These are phyloP conservation scores for Nasonia longicornis DNA, from an alignment of 1,140 invertebrate genomes.

Conservation along the genomic window DNA sequence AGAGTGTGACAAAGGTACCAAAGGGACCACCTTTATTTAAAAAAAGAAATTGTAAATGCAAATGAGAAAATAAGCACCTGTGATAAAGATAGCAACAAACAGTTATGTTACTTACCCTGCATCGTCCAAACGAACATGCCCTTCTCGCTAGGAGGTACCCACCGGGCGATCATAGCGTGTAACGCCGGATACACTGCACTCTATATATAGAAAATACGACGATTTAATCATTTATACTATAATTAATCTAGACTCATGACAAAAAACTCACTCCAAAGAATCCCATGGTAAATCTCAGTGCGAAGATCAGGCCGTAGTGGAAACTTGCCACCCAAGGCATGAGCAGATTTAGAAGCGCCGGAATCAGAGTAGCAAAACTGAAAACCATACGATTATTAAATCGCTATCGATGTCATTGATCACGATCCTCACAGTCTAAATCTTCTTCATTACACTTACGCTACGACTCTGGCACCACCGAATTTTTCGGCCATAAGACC, in stretches of 20 bases:
- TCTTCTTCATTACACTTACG: conserved; percentile 57
- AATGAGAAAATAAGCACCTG: not conserved
- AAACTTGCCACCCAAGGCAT: conserved; percentile 75
- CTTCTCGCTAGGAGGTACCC: conserved; percentile 82
- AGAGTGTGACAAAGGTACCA: conserved; percentile 82
- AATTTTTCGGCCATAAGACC: conserved; percentile 81
- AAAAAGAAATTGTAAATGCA: not conserved
- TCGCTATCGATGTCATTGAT: not conserved
- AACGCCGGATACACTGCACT: conserved; percentile 80
- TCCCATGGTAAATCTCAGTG: conserved; percentile 75
- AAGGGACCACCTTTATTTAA: conserved; percentile 77
- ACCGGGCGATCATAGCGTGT: conserved; percentile 78
- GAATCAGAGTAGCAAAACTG: conserved; percentile 73
- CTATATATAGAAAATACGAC: conserved; percentile 58
- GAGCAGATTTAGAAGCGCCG: conserved; percentile 78
- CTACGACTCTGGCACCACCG: conserved; percentile 80
- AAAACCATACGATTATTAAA: not conserved
- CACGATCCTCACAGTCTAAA: not conserved
- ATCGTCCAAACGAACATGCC: conserved; percentile 81
- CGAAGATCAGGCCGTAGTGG: conserved; percentile 74
- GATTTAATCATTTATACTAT: not conserved
- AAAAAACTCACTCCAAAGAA: conserved; percentile 73
- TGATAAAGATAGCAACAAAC: not conserved
- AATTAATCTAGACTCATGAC: not conserved
- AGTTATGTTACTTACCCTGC: conserved; percentile 57